These are phyloP conservation scores for Idaea aversata DNA, from an alignment of 2,888 invertebrate species.

Conservation along the genomic window DNA sequence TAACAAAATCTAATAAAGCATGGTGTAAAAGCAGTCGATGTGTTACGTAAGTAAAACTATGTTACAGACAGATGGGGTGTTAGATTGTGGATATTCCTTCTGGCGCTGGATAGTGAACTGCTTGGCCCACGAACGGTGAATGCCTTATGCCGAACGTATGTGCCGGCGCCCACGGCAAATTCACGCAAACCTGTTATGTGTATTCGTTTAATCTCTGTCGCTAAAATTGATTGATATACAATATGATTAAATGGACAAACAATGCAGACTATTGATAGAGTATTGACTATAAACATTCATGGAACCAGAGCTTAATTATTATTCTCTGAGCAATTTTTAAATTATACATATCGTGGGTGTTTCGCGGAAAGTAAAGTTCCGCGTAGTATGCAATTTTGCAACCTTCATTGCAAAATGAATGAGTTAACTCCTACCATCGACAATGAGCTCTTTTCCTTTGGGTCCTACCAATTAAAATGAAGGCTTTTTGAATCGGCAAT, in stretches of 20 bases:
- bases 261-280: background rate
- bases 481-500: conserved; percentile 9
- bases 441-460: background rate
- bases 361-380: conserved; percentile 22
- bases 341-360: conserved; percentile 27
- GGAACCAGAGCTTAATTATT: conserved; percentile 13
- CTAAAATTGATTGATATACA: background rate
- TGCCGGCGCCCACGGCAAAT: conserved; percentile 82
- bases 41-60: conserved; percentile 32
- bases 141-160: conserved; percentile 90
- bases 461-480: conserved; percentile 7
- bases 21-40: conserved; percentile 27
- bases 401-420: conserved; percentile 7
- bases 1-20: conserved; percentile 14
- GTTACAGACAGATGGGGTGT: conserved; percentile 44
- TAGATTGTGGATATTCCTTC: conserved; percentile 62
- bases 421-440: conserved; percentile 6
- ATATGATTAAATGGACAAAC: background rate
- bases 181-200: conserved; percentile 74
- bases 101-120: conserved; percentile 61
- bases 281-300: conserved; percentile 15
- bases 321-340: conserved; percentile 12
- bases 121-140: conserved; percentile 83
- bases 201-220: conserved; percentile 26
- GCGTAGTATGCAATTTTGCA: conserved; percentile 24